Base-by-base conservation (phyloP, 2,113 vertebrate genomes). In the Pituophis catenifer region DNA sequence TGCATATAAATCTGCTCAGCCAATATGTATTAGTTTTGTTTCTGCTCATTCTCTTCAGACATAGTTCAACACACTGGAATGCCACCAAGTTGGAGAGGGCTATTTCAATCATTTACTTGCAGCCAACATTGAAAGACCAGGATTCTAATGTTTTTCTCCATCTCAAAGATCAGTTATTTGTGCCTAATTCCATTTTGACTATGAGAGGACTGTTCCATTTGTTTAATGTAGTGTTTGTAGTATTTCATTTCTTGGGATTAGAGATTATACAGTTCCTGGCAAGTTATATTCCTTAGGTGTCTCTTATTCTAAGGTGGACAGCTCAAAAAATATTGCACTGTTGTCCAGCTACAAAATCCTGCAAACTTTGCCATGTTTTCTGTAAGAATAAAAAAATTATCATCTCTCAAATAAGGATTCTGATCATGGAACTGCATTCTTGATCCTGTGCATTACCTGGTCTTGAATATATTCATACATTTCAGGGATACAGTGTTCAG, bases 391-490 rank as follows among this genome's bases (percentile, higher is more conserved):
- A n/a, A 89, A 62, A 89, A 23, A 15, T 3, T 62, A 5, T 26
- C 38, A 24, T 53, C 3, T 44, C 91, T 92, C 3, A 85, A 88
- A 58, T 0, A 94, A 59, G 21, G 1, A 8, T 59, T 38, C 7
- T 90, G 52, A 57, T 33, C 17, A 91, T 0, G 0, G 33, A 50
- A 23, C 4, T 13, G 0, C 91, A 70, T 57, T 91, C 11, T 90
- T 62, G 89, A 58, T 7, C 90, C 2, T 50, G 24, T 21, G 75
- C 87, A 96, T 98, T 97, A 97, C 99, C 98, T 98, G 96, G 2
- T 98, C 98, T 8, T 97, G 94, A 94, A 99, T 97, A 19, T 97
- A 97, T 90, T 99, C 98, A 0, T 95, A 96, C 0, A 96, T 96
- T 0, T 97, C 97, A 15, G 98, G 97, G 26, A 96, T 92, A 87